Percentiles rank a stretch among this genome's conserved stretches.
These are phyloP conservation scores for Mesembrinibis cayennensis DNA, from an alignment of 2,113 vertebrate genomes.

Conservation along the genomic window DNA sequence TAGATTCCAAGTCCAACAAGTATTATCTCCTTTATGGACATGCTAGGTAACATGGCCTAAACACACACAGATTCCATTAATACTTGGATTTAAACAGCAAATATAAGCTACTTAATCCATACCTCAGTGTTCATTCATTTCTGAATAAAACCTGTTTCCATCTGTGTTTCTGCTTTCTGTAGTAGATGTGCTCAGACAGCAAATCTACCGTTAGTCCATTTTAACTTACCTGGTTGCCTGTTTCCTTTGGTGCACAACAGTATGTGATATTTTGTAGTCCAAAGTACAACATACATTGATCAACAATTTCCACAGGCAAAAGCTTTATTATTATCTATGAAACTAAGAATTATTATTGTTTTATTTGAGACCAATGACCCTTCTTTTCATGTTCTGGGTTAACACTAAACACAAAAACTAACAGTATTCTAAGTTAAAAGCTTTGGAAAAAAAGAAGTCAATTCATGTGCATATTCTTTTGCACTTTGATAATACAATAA, in stretches of 20 bases:
- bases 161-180: not conserved
- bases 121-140: not conserved
- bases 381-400: not conserved
- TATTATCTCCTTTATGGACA: not conserved
- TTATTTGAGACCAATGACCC: not conserved
- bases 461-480: constrained; percentile 32
- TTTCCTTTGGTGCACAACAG: not conserved
- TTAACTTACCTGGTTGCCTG: constrained; percentile 15
- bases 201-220: not conserved
- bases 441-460: constrained; percentile 17
- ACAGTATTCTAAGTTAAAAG: constrained; percentile 28
- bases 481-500: constrained; percentile 66
- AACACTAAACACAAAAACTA: not conserved
- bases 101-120: not conserved
- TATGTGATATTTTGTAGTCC: not conserved
- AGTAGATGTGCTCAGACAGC: not conserved
- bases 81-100: not conserved
- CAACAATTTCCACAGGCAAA: not conserved
- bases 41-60: not conserved
- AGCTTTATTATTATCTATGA: not conserved
- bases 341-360: not conserved
- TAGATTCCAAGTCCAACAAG: not conserved
- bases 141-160: not conserved
- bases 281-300: not conserved
- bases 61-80: not conserved